A percentile compares a stretch with the other conserved stretches of the same genome.
phyloP scores from a whole-genome alignment of 2,888 invertebrate genomes.

The Oasisia sp. region DNA sequence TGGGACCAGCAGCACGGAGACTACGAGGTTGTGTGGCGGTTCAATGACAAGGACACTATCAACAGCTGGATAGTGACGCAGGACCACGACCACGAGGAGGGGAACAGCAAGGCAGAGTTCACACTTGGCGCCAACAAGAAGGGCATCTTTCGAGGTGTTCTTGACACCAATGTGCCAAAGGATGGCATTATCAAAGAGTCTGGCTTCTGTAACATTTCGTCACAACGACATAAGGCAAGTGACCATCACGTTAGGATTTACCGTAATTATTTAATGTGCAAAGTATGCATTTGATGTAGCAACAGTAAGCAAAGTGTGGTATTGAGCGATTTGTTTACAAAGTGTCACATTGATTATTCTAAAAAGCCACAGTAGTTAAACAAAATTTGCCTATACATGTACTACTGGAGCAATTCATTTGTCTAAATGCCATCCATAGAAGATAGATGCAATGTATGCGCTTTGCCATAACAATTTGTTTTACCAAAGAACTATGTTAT shows the following conservation, averaged over 20 bases:
- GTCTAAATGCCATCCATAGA: no score
- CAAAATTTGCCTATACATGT: no score
- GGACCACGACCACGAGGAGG: conserved; percentile 85
- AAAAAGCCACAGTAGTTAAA: no score
- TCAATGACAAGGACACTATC: conserved; percentile 73
- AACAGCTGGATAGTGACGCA: conserved; percentile 74
- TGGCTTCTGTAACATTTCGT: conserved; percentile 85
- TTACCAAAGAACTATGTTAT: no score
- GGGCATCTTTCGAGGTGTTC: conserved; percentile 63
- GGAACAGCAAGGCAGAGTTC: conserved; percentile 77
- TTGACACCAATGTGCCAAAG: conserved; percentile 74
- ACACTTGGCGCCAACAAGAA: conserved; percentile 73
- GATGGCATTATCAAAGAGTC: conserved; percentile 82
- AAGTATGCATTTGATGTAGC: neutral
- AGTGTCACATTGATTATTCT: no score
- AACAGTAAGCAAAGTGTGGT: neutral
- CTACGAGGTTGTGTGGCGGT: conserved; percentile 71
- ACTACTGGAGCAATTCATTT: no score
- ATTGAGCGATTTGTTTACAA: no score
- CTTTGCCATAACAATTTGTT: no score
- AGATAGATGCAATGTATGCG: no score
- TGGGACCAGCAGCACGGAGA: conserved; percentile 39
- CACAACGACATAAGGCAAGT: conserved; percentile 69
- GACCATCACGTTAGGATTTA: neutral
- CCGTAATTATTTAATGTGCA: neutral